Conservation (phyloP, 2,888 invertebrate genomes). For the Trachelus tabidus region DNA sequence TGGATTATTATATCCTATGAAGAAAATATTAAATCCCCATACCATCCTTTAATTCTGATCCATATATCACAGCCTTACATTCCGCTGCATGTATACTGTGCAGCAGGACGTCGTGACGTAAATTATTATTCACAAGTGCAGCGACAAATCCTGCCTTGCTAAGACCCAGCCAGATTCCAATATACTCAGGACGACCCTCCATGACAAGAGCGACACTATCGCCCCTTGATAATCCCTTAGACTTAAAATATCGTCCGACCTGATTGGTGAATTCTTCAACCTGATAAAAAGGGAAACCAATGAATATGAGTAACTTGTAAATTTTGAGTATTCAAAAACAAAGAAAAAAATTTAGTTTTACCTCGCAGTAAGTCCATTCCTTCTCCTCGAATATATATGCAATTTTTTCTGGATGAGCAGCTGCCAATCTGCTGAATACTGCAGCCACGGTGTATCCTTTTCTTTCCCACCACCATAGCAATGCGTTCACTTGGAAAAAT, state of each 20-base stretch:
- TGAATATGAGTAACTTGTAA: neutral
- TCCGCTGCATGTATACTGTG: constrained; percentile 87
- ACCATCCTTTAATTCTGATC: constrained; percentile 69
- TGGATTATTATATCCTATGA: neutral
- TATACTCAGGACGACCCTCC: constrained; percentile 90
- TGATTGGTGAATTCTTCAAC: constrained; percentile 75
- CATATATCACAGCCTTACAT: constrained; percentile 83
- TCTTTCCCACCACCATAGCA: constrained; percentile 60
- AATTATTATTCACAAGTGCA: constrained; percentile 92
- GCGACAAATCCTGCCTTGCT: constrained; percentile 86
- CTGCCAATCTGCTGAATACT: constrained; percentile 80
- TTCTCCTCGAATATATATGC: constrained; percentile 86
- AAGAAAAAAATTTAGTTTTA: constrained; percentile 57
- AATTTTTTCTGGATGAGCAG: constrained; percentile 83
- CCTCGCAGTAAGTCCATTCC: constrained; percentile 86
- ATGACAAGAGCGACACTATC: constrained; percentile 90
- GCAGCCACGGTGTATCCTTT: constrained; percentile 74
- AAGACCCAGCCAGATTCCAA: constrained; percentile 91
- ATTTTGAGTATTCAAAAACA: neutral
- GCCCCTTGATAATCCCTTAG: constrained; percentile 69
- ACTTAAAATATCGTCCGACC: constrained; percentile 73
- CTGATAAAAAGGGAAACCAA: constrained; percentile 55
- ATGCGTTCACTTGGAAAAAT: constrained; percentile 52
- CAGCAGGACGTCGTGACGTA: constrained; percentile 81
- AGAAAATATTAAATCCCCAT: constrained; percentile 11